Base-by-base conservation (phyloP, 2,797 vertebrate genomes). In the Podarcis lilfordi region DNA sequence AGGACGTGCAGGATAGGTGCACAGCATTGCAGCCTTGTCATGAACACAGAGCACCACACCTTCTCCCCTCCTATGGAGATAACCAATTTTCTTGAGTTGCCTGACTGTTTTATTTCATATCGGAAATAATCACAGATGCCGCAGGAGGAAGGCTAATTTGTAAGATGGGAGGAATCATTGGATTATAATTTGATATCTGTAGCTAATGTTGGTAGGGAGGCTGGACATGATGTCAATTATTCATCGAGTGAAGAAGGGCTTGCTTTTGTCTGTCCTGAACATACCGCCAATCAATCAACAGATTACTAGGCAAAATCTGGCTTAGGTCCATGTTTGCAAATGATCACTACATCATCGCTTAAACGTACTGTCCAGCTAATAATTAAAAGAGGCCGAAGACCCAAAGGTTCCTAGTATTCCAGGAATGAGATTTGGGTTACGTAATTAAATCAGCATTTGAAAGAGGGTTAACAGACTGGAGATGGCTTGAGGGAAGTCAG, bases 61-160 rank as follows among this genome's bases (percentile, higher is more conserved):
- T 59, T 43, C 81, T 85, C 75, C 32, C 61, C 75, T 66, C 61
- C 69, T 55, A 55, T 45, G 45, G 84, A 68, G 32, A 89, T 25
- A 81, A 68, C 43, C 78, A 76, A 81, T 89, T 89, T 89, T 8
- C 45, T 81, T 77, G 50, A 40, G 32, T 23, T 13, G 19, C n/a
- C 88, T 83, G 72, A 29, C 80, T 85, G 69, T 72, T 84, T 89
- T 80, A 77, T 85, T 75, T 85, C 40, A 50, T 45, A 68, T 76
- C 17, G 37, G 66, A 50, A 89, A 76, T 89, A 75, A 89, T 89
- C 25, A 85, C 59, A 55, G 25, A 76, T 85, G 4, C 59, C 59
- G 71, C 45, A 68, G 71, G 80, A 87, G 80, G 40, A 75, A 85
- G 32, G 69, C 32, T 74, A 89, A 89, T 81, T 50, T 69, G 77